These are phyloP conservation scores for Pseudochirops cupreus DNA, from an alignment of 2,797 vertebrate genomes.

Conservation along the genomic window DNA sequence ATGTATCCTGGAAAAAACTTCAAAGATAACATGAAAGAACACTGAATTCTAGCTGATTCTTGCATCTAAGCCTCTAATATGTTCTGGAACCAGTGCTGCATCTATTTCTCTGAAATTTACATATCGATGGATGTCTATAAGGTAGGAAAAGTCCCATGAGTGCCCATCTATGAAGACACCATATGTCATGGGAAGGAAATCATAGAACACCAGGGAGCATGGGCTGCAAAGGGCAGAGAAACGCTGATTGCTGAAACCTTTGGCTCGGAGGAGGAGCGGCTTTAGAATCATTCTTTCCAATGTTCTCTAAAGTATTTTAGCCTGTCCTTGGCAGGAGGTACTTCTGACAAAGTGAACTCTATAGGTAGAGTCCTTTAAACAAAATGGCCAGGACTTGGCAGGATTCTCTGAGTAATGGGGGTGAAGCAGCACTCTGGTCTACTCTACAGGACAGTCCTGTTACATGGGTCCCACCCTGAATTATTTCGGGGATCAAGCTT, in stretches of 20 bases:
- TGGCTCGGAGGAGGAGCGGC: background rate
- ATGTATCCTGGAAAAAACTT: slow-evolving; percentile 34
- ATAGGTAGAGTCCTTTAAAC: background rate
- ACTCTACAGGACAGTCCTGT: background rate
- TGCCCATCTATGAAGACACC: background rate
- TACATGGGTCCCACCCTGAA: background rate
- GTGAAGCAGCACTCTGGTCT: background rate
- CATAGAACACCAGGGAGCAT: too few relatives aligned
- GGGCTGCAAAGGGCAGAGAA: background rate
- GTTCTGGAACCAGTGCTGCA: slow-evolving; percentile 32
- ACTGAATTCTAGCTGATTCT: background rate
- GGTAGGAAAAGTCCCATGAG: background rate
- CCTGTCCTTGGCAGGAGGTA: background rate
- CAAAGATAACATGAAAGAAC: slow-evolving; percentile 6
- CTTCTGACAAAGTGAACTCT: background rate
- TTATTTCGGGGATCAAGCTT: background rate
- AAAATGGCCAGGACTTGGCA: background rate
- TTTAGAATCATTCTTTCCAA: background rate
- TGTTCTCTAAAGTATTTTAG: background rate
- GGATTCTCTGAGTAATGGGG: background rate
- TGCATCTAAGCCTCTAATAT: slow-evolving; percentile 41
- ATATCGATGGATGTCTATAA: slow-evolving; percentile 23
- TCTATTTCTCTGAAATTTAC: slow-evolving; percentile 26
- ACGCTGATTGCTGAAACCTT: fast-evolving
- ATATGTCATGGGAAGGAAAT: too few relatives aligned